Evolutionary conservation across 1,140 invertebrate species (phyloP).

Genomic region (Daktulosphaira vitifoliae): DNA sequence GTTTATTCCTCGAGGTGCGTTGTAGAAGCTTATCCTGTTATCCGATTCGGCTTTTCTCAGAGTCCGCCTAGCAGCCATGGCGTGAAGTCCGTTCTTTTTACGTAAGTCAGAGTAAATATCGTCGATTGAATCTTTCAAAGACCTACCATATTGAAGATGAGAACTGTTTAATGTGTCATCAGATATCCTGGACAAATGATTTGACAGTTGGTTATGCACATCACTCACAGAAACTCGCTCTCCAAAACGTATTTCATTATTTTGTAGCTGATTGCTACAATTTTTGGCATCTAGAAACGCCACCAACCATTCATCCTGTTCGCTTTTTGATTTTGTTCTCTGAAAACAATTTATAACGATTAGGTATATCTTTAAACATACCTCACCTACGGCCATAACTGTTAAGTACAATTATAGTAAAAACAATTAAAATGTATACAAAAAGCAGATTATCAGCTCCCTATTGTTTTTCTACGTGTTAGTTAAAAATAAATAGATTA

Average conservation of each 20-base stretch:
- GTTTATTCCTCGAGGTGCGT: neutral
- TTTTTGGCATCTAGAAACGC: constrained; percentile 2
- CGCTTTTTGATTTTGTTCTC: constrained; percentile 17
- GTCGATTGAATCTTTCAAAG: neutral
- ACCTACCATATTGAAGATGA: neutral
- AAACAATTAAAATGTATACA: too few species aligned
- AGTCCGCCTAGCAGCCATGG: neutral
- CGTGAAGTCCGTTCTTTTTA: neutral
- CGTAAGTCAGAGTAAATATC: neutral
- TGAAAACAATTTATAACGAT: neutral
- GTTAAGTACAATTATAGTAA: too few species aligned
- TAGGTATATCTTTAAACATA: too few species aligned
- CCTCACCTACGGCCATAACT: too few species aligned
- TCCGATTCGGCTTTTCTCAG: constrained; percentile 16
- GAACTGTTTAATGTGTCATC: neutral
- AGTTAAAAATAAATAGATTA: too few species aligned
- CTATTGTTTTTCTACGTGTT: too few species aligned
- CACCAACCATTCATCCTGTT: constrained; percentile 10
- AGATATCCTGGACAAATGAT: neutral
- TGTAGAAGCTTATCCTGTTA: constrained; percentile 12
- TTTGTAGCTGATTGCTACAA: neutral
- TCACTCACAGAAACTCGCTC: neutral
- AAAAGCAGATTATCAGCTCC: too few species aligned
- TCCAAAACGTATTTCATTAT: too few species aligned
- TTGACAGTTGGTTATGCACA: neutral